Evolutionary conservation across 2,888 invertebrate genomes (phyloP).

Genomic region (Euzetes globulus): DNA sequence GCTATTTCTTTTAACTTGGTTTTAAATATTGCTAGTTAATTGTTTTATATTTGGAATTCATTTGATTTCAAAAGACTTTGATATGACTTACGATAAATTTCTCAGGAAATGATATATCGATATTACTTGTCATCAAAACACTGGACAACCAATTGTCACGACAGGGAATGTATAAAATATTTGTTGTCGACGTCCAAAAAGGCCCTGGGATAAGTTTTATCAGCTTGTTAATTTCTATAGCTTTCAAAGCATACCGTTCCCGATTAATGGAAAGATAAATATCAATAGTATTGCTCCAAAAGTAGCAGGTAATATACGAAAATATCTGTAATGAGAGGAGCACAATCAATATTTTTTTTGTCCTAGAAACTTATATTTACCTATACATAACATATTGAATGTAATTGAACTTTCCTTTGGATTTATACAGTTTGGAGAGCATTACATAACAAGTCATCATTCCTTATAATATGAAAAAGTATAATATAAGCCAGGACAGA

Average conservation of each 20-base stretch:
- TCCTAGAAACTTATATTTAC: background rate
- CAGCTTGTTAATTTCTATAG: background rate
- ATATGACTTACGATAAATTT: background rate
- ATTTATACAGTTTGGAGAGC: background rate
- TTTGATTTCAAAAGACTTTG: too few species aligned
- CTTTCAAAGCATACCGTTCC: background rate
- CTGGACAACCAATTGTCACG: background rate
- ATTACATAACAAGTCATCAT: slow-evolving; percentile 12
- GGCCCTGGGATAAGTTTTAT: background rate
- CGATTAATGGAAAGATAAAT: background rate
- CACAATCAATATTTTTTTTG: background rate
- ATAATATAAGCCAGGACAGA: background rate
- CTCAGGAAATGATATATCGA: background rate
- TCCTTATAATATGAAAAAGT: background rate
- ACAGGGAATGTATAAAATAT: background rate
- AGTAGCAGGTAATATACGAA: background rate
- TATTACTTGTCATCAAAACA: background rate
- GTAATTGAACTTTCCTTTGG: background rate
- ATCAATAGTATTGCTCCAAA: background rate
- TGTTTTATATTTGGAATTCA: too few species aligned
- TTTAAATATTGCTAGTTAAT: too few species aligned
- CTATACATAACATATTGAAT: background rate
- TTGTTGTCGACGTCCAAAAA: background rate
- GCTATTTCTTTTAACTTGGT: too few species aligned
- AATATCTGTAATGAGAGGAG: background rate